These are phyloP conservation scores for Druon quercuslanigerum DNA, from an alignment of 1,140 invertebrate species.

Conservation along the genomic window DNA sequence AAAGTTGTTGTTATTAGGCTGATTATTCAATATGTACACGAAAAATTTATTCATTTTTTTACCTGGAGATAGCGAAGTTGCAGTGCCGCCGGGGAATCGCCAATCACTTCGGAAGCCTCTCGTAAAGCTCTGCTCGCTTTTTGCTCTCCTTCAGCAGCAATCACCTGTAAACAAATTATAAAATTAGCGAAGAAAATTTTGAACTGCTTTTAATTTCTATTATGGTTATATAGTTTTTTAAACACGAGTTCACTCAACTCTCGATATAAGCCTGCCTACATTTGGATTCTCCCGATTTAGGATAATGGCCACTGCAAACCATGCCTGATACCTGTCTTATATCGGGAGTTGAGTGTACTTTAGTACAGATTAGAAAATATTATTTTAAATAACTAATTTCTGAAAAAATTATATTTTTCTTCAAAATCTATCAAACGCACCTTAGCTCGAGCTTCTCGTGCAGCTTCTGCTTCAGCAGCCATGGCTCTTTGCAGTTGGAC, in stretches of 20 bases:
- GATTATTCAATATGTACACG: neutral
- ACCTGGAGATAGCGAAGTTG: slow-evolving; percentile 81
- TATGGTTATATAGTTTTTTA: neutral
- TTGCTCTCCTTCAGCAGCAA: slow-evolving; percentile 90
- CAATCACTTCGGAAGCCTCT: slow-evolving; percentile 95
- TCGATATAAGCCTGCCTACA: too few relatives aligned
- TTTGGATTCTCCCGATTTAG: too few relatives aligned
- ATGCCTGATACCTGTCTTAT: too few relatives aligned
- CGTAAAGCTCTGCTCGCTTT: slow-evolving; percentile 92
- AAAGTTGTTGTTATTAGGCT: slow-evolving; percentile 2
- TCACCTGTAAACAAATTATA: slow-evolving; percentile 77
- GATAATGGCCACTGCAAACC: too few relatives aligned
- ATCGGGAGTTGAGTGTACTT: too few relatives aligned
- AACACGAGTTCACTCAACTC: too few relatives aligned
- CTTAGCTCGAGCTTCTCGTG: slow-evolving; percentile 86
- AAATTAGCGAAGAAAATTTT: neutral
- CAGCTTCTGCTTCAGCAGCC: slow-evolving; percentile 94
- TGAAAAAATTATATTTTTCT: neutral
- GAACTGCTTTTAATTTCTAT: slow-evolving; percentile 1
- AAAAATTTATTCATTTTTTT: neutral
- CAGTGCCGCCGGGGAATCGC: slow-evolving; percentile 91
- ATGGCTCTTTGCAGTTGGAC: slow-evolving; percentile 92
- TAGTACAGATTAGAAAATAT: too few relatives aligned
- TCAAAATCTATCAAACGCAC: slow-evolving; percentile 65
- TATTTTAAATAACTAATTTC: too few relatives aligned